Percentiles rank a stretch among this genome's conserved stretches.
These are phyloP conservation scores for Atlantisia rogersi DNA, from an alignment of 2,113 vertebrate genomes.

Conservation along the genomic window DNA sequence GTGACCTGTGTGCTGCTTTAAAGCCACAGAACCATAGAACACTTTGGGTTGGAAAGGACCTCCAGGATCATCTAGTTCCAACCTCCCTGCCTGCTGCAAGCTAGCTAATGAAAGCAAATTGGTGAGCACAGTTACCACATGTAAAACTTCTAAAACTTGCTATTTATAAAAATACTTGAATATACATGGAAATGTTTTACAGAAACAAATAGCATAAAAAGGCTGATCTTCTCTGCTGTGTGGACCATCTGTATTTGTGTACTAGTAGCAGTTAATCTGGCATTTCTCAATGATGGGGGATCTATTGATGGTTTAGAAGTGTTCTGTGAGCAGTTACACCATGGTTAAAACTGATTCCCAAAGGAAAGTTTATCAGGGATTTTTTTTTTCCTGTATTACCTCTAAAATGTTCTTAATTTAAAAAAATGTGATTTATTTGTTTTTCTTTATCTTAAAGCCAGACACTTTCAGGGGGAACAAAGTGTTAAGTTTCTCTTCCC, in stretches of 20 bases:
- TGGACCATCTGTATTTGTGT: neutral
- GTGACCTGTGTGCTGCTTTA: neutral
- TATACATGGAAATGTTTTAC: neutral
- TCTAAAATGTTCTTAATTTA: neutral
- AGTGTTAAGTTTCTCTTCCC: neutral
- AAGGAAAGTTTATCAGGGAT: neutral
- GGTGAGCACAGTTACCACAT: neutral
- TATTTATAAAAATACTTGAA: neutral
- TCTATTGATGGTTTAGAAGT: neutral
- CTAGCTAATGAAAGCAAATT: neutral
- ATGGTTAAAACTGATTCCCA: neutral
- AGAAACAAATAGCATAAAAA: neutral
- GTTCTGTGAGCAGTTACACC: neutral
- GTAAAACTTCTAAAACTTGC: neutral
- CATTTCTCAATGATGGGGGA: neutral
- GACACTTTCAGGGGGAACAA: neutral
- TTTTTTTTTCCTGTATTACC: neutral
- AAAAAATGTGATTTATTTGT: neutral
- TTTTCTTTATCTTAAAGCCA: neutral
- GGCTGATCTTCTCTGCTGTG: neutral
- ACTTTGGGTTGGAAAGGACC: no score
- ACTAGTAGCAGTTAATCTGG: neutral
- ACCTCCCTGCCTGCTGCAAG: neutral
- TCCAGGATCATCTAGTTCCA: no score
- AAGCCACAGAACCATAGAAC: neutral